Base-by-base conservation (phyloP, 1,140 invertebrate species). In the Diachasma alloeum region DNA sequence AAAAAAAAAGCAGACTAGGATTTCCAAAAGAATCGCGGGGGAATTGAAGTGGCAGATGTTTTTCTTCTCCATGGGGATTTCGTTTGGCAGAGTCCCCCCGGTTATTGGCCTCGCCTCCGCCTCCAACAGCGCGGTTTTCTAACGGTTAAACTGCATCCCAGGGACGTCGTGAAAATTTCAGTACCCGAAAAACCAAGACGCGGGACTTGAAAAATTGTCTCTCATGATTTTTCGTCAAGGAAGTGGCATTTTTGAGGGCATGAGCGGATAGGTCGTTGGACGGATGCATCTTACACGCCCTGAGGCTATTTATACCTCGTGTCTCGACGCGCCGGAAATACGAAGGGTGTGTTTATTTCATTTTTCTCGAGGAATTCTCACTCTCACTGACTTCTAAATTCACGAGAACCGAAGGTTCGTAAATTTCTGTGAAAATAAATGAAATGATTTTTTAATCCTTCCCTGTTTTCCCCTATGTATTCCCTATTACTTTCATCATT, bases 241-340 rank as follows among this genome's bases (percentile, higher is more conserved):
- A 53, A 53, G 24, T 26, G 24, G 24, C 59, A 26, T 63, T 63
- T 4, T 53, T 24, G 19, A 26, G 11, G 15, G 22, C 59, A 63
- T 63, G 0, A 26, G 11, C 10, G 59, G 24, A 63, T 63, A 63
- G 59, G 59, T 63, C 59, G 59, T 63, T 63, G 59, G 59, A 63
- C 59, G 59, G 24, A 63, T 63, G 59, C 59, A 63, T 26, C 48
- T 56, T 56, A 24, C 59, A 63, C 59, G 59, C 59, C 59, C 59
- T 31, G 24, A 8, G 10, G 1, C 59, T 63, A 63, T 63, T 63
- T 63, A 63, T 63, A 63, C 10, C 59, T 59, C 53, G n/a, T 56
- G 48, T 63, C 59, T 24, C 59, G 59, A 63, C 59, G 59, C 22
- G 59, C 59, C 59, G 59, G 59, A 63, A 63, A 63, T 63, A 63